Evolutionary conservation across 1,140 invertebrate species (phyloP), one percentile per base, ranked within the genome.

Genomic region (Drosophila repletoides): DNA sequence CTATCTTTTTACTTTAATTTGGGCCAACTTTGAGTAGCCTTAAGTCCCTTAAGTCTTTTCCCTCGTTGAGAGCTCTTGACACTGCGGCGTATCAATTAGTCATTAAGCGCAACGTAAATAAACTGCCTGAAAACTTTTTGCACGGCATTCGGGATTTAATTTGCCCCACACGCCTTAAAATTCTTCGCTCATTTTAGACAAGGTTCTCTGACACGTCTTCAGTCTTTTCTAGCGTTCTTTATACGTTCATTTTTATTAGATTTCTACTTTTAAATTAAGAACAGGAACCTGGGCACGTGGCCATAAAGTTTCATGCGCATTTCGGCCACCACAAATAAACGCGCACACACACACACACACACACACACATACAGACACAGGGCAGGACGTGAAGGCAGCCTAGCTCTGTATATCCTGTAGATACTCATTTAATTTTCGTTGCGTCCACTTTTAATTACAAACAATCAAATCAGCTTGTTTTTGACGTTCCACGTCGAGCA

Each of bases 381-480:
- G 40, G 9, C 48, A 40, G 43, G 28, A 19, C 29, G 34, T 29
- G 31, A 46, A 7, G 21, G n/a, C n/a, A n/a, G n/a, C n/a, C 24
- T n/a, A 5, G n/a, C 43, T 46, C 31, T 41, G 49, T 63, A 41
- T 56, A 63, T 73, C 55, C 73, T 45, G 64, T 72, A 53, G 59
- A 75, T 77, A 76, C 70, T 68, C 80, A 72, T 86, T 86, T 86
- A 79, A 86, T 86, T 86, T 86, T 86, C 75, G 56, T 76, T 40
- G 72, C 51, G 80, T 86, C 67, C 72, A 76, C 75, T 86, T 86
- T 86, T 86, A 86, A 86, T 86, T 86, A 86, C 80, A 86, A 86
- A 86, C 80, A 86, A 86, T 86, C 80, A 86, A 86, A 86, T 86
- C 80, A 86, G 81, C 66, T 86, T 86, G 80, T 76, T 77, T 75